A percentile compares a stretch with the other conserved stretches of the same genome.
Evolutionary conservation across 1,140 invertebrate genomes (phyloP).

Genomic region (Drosophila willistoni): DNA sequence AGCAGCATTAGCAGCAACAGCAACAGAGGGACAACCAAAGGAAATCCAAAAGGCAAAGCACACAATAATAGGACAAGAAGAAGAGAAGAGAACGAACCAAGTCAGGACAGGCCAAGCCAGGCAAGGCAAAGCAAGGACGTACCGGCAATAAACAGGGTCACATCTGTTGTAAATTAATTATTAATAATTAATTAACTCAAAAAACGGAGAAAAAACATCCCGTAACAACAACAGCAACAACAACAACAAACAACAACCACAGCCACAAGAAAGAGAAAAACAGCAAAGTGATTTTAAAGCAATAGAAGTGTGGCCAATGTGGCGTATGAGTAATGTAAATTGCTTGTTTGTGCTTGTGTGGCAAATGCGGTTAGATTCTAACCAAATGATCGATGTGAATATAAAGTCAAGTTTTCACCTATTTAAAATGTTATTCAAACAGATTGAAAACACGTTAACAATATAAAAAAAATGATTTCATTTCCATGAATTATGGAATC

Average conservation of each 20-base stretch:
- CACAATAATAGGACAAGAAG: conserved; percentile 23
- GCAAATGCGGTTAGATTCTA: conserved; percentile 9
- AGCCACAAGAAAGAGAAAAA: neutral
- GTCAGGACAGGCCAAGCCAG: neutral
- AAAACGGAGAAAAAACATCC: neutral
- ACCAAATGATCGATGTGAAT: neutral
- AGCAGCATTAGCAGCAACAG: conserved; percentile 25
- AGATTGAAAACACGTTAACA: neutral
- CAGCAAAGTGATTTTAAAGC: conserved; percentile 29
- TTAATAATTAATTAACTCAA: conserved; percentile 65
- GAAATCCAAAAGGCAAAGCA: conserved; percentile 16
- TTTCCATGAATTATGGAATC: no score
- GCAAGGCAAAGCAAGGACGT: neutral
- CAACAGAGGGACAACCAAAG: conserved; percentile 13
- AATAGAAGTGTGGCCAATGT: neutral
- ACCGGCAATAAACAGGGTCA: conserved; percentile 25
- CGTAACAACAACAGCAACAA: neutral
- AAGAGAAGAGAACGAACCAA: neutral
- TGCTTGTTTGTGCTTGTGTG: neutral
- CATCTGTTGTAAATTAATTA: conserved; percentile 65
- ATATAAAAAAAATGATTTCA: no score
- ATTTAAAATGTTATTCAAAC: neutral
- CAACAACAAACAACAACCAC: neutral
- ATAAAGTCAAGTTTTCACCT: neutral
- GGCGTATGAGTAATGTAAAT: conserved; percentile 21